These are phyloP conservation scores for Osedax fenrisi DNA, from an alignment of 2,888 invertebrate species.

Conservation along the genomic window DNA sequence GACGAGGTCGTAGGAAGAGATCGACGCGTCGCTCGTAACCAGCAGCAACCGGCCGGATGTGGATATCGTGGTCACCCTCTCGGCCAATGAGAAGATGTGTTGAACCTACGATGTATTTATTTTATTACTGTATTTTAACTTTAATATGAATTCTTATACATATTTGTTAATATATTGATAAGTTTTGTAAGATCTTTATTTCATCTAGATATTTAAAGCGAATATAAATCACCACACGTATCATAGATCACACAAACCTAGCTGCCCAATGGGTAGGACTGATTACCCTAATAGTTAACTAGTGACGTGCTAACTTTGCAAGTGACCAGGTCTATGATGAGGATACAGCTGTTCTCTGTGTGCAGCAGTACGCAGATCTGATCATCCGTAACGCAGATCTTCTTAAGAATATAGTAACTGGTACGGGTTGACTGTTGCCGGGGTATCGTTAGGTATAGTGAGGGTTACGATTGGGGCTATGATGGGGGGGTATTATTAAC, in stretches of 20 bases:
- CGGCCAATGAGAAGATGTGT: slow-evolving; percentile 34
- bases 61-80: slow-evolving; percentile 23
- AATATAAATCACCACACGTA: too few species aligned
- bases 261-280: too few species aligned
- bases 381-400: slow-evolving; percentile 40
- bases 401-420: background rate
- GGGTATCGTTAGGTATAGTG: too few species aligned
- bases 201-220: too few species aligned
- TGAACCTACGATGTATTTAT: too few species aligned
- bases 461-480: background rate
- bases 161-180: too few species aligned
- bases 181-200: too few species aligned
- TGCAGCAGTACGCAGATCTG: slow-evolving; percentile 43
- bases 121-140: too few species aligned
- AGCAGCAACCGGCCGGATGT: background rate
- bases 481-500: background rate
- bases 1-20: background rate
- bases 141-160: too few species aligned
- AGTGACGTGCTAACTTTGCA: slow-evolving; percentile 34
- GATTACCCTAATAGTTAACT: too few species aligned
- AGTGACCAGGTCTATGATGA: slow-evolving; percentile 41
- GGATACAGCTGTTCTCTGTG: slow-evolving; percentile 44
- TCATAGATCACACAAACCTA: too few species aligned
- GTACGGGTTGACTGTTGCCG: background rate
- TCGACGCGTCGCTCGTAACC: background rate